Evolutionary conservation across 2,113 vertebrate genomes (phyloP).

Genomic region (Chroicocephalus ridibundus): DNA sequence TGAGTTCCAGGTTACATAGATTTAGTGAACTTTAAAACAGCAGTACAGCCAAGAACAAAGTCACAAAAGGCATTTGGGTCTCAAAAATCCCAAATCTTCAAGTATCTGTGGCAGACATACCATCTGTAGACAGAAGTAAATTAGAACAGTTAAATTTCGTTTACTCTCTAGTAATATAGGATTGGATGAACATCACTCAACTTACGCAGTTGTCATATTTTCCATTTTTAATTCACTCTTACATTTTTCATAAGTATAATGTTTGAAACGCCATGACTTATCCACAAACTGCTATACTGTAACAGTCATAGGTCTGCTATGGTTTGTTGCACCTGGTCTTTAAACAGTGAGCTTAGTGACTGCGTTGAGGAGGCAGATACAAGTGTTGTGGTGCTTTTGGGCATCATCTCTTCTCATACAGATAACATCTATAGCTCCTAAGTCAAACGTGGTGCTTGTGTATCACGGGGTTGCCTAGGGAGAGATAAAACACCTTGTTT

Average conservation of each 20-base stretch:
- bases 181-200: background rate
- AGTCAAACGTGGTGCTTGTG: background rate
- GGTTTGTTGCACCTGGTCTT: background rate
- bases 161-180: background rate
- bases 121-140: background rate
- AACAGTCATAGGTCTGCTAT: background rate
- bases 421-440: background rate
- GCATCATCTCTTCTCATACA: background rate
- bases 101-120: background rate
- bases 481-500: background rate
- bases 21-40: background rate
- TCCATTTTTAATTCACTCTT: background rate
- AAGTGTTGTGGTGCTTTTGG: background rate
- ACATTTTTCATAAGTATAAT: background rate
- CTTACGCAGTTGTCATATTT: background rate
- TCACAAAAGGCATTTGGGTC: background rate
- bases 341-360: background rate
- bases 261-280: background rate
- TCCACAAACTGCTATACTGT: background rate
- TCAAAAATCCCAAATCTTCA: background rate
- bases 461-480: background rate
- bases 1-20: background rate
- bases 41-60: background rate
- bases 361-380: background rate
- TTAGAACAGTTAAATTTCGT: background rate